Evolutionary conservation across 2,797 vertebrate genomes (phyloP), one percentile per base, ranked within the genome.

Genomic region (Centropyge bicolor): DNA sequence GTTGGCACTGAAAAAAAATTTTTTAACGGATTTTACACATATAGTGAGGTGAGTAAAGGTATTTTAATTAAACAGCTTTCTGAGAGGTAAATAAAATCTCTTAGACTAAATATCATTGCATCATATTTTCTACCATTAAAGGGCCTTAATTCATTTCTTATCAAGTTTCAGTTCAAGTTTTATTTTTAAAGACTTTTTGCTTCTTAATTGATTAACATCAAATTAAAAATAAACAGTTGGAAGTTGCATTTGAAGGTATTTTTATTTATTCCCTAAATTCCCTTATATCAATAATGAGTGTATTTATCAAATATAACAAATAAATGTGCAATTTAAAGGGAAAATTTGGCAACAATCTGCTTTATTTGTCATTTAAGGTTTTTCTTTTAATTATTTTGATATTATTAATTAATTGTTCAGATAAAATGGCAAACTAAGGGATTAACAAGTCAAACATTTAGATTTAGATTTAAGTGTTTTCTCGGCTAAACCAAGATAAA

Each of bases 21-120:
- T 63, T 69, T 63, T 57, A 61, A 57, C 60, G 24, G 46, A 59
- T 48, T 74, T 54, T 48, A 49, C 0, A 0, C 43, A 48, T 8
- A 22, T 19, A 16, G 52, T 36, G 36, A 52, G 60, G 41, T 5
- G 59, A 72, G 71, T 17, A 52, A 51, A 0, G 5, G 11, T 19
- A 31, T 55, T 31, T 46, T 16, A n/a, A 49, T 31, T 41, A 31
- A 54, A 12, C 41, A 16, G 41, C 17, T 56, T 19, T 57, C 6
- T 10, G 17, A 13, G 10, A 20, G 2, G 8, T 38, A 10, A 36
- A 74, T n/a, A 51, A 48, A 6, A 14, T 7, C 3, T 0, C 20
- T 11, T 31, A 2, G 6, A 22, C 1, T 13, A 13, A 22, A 46
- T 59, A 49, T 14, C 31, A 27, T 48, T 16, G 31, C 9, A 60